Evolutionary conservation across 2,888 invertebrate species (phyloP).

Genomic region (Campoletis raptor): DNA sequence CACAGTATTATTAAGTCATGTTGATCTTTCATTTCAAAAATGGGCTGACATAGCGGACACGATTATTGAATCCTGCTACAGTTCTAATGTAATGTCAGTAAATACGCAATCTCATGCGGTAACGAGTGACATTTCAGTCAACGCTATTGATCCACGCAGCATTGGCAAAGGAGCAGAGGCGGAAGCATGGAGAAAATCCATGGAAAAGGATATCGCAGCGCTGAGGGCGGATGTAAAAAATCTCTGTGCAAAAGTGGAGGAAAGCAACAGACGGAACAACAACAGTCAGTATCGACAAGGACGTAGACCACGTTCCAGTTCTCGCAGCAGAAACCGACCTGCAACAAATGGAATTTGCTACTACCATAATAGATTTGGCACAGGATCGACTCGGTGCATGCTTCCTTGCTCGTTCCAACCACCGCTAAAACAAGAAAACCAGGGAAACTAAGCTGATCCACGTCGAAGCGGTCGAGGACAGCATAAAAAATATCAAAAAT

Average conservation of each 20-base stretch:
- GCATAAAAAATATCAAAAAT: conserved; percentile 1
- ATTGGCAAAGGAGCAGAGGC: neutral
- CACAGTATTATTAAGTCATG: conserved; percentile 23
- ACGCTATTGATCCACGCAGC: neutral
- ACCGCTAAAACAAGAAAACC: neutral
- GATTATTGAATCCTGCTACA: conserved; percentile 33
- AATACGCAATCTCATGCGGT: neutral
- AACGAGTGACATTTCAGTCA: neutral
- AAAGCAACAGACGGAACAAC: neutral
- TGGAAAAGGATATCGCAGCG: neutral
- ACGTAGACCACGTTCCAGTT: neutral
- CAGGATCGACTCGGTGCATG: neutral
- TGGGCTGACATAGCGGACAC: conserved; percentile 58
- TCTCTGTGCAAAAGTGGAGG: neutral
- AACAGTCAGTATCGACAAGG: conserved; percentile 9
- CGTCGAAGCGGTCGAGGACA: conserved; percentile 42
- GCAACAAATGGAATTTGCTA: conserved; percentile 15
- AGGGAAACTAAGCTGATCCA: conserved; percentile 58
- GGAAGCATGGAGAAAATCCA: neutral
- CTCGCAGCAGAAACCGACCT: neutral
- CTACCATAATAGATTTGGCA: neutral
- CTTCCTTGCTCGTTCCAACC: conserved; percentile 25
- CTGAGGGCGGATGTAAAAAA: neutral
- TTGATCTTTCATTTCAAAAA: conserved; percentile 26
- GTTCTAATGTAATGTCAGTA: conserved; percentile 5